Evolutionary conservation across 2,113 vertebrate genomes (phyloP), one percentile per base, ranked within the genome.

Genomic region (Anser brachyrhynchus): DNA sequence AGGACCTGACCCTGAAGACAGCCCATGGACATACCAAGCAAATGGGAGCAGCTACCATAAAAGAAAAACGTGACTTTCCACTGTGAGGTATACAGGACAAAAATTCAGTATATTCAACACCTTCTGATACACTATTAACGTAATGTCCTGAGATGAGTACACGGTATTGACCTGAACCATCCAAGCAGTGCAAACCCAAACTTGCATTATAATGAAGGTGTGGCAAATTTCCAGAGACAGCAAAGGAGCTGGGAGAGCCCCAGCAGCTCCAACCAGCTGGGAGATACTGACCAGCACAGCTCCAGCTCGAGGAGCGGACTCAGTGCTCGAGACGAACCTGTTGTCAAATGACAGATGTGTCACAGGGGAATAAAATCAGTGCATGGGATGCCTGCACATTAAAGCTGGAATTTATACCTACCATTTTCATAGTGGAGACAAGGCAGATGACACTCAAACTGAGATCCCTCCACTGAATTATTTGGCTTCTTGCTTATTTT

Each of bases 361-460:
- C 20, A 57, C 54, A 89, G 33, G 78, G 65, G 41, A 87, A 52
- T 41, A 58, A 82, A 69, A 65, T 15, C 31, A 37, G 16, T 1
- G 7, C 5, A 5, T 44, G 44, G 39, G 70, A 65, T 95, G 33
- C 16, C 73, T 77, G 39, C 39, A 58, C 25, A 29, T 37, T 76
- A 90, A 80, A 90, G 67, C 31, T 74, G 59, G 73, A 80, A 91
- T 92, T 33, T 55, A 84, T 25, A 86, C n/a, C 55, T 80, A 64
- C 46, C 28, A 17, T 71, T 87, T 83, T 67, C 64, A 33, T 9
- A 85, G 64, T 25, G 95, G 69, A 73, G 41, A 88, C 7, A 52
- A 83, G 59, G 64, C 71, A 93, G 92, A 44, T 58, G 55, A 92
- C 41, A 54, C 55, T 52, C 55, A 70, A 92, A 74, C 39, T 2